phyloP scores from a whole-genome alignment of 2,888 invertebrate species.

The Zaprionus obscuricornis region DNA sequence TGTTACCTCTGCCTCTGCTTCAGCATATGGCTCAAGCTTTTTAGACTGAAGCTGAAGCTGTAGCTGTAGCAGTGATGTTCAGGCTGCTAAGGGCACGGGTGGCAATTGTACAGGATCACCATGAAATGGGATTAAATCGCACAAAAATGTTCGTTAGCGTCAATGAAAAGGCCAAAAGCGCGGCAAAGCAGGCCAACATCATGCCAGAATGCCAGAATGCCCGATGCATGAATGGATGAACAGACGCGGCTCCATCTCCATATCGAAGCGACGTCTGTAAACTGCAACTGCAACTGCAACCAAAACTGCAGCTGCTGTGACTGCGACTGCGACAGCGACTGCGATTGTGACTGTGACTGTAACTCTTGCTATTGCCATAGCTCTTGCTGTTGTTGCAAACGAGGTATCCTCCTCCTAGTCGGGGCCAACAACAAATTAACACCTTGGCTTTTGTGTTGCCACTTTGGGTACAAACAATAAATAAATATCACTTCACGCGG shows the following conservation, averaged over 20 bases:
- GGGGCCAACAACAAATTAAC: conserved; percentile 79
- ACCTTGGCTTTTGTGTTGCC: conserved; percentile 79
- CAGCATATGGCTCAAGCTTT: conserved; percentile 36
- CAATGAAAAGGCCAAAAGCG: conserved; percentile 75
- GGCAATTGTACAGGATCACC: conserved; percentile 79
- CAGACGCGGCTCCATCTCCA: conserved; percentile 54
- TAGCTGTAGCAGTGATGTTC: conserved; percentile 18
- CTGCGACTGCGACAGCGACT: conserved; percentile 27
- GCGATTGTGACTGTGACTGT: conserved; percentile 21
- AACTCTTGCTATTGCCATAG: conserved; percentile 19
- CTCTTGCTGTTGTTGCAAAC: conserved; percentile 34
- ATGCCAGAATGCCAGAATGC: conserved; percentile 31
- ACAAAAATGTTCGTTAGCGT: conserved; percentile 80
- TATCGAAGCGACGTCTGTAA: conserved; percentile 17
- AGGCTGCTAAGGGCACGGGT: conserved; percentile 36
- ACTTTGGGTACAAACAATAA: conserved; percentile 81
- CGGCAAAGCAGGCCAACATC: conserved; percentile 36
- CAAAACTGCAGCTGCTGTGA: conserved; percentile 26
- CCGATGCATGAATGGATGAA: conserved; percentile 64
- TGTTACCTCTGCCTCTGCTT: conserved; percentile 11
- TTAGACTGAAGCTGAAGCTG: conserved; percentile 24
- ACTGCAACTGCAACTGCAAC: conserved; percentile 27
- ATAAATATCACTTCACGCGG: conserved; percentile 74
- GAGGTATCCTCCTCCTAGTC: conserved; percentile 42
- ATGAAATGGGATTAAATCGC: conserved; percentile 83